Evolutionary conservation across 2,888 invertebrate species (phyloP), one percentile per base, ranked within the genome.

Genomic region (Villa cingulata): DNA sequence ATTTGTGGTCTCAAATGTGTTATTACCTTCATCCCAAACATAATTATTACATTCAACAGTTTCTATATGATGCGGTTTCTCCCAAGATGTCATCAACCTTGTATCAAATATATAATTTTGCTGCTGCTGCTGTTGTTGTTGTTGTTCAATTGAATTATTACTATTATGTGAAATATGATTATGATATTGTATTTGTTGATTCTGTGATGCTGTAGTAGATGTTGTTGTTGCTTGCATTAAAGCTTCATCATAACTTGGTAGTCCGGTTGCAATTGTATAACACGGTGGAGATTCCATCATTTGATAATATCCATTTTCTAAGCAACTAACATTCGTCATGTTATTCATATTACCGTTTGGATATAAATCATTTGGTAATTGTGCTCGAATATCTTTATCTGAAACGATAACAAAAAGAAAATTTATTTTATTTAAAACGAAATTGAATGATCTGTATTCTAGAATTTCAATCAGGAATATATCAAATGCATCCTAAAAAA

Each of bases 191-290:
- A 32, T 6, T 14, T 19, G 17, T 2, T 15, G 16, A 14, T 41
- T 14, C 17, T 29, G 16, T 17, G 27, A 27, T 41, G 2, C n/a
- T 6, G n/a, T 9, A n/a, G 17, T 16, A 32, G 16, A 17, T 17
- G 19, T n/a, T 16, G 3, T 1, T 18, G 45, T 41, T 32, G 43
- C 39, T 34, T 77, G 76, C 61, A 74, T 72, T 57, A 78, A 60
- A 15, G 78, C 78, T 61, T 78, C 78, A 51, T 76, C 76, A 64
- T 78, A 78, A 51, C 72, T 75, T 36, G 78, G 78, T 49, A 78
- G 60, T 12, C 78, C 78, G 27, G 78, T 77, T 56, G 77, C 78
- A 53, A 78, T 72, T 39, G 78, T 77, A 60, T 78, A 78, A 56
- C 76, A 77, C 37, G 78, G 78, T 50, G 78, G 67, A 39, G 74